Conservation (phyloP, 2,888 invertebrate genomes). For the Pachydiplax longipennis region DNA sequence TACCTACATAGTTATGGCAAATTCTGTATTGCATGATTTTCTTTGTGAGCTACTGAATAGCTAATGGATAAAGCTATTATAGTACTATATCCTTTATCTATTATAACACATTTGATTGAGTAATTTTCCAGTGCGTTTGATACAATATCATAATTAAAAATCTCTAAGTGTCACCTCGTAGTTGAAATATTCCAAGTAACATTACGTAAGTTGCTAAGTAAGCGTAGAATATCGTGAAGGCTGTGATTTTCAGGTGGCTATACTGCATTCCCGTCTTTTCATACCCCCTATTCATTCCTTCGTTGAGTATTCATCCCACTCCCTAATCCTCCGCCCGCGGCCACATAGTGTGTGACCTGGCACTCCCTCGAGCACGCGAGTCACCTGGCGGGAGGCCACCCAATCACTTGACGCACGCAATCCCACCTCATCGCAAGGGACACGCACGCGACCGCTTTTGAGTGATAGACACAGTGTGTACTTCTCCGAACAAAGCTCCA, state of each 20-base stretch:
- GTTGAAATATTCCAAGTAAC: too few relatives aligned
- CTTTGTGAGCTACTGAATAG: too few relatives aligned
- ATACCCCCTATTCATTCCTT: not conserved
- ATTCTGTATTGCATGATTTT: too few relatives aligned
- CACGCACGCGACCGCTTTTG: constrained; percentile 23
- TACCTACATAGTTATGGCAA: too few relatives aligned
- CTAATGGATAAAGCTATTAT: too few relatives aligned
- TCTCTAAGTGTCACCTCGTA: too few relatives aligned
- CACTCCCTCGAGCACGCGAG: constrained; percentile 28
- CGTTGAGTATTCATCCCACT: not conserved
- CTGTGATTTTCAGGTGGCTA: not conserved
- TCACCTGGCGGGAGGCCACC: constrained; percentile 6
- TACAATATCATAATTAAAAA: too few relatives aligned
- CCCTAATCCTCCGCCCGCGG: not conserved
- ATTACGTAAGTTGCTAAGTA: too few relatives aligned
- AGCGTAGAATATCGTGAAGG: too few relatives aligned
- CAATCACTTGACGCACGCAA: constrained; percentile 27
- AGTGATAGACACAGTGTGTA: constrained; percentile 4
- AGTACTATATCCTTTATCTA: too few relatives aligned
- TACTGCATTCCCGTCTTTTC: not conserved
- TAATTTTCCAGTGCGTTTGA: too few relatives aligned
- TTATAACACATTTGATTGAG: too few relatives aligned
- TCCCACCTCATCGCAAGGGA: not conserved
- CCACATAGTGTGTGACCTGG: constrained; percentile 27
- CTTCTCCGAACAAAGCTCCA: not conserved